Evolutionary conservation across 2,888 invertebrate genomes (phyloP), one percentile per base, ranked within the genome.

Genomic region (Netelia virgata): DNA sequence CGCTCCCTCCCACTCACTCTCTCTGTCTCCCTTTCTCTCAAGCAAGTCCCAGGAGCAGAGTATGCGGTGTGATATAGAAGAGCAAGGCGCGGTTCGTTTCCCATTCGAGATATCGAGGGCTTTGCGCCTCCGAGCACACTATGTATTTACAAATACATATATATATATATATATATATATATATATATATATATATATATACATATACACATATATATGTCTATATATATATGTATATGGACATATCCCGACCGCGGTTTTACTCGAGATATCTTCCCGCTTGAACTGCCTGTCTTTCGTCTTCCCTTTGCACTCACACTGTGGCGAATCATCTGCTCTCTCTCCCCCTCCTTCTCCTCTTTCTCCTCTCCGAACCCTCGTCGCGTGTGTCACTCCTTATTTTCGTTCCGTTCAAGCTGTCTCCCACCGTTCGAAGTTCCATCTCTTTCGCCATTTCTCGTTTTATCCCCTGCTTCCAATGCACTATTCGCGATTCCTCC

Each of bases 91-190:
- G 68, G 74, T 85, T 83, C 83, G 63, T 83, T 83, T 83, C 72
- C 81, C 84, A 85, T 83, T 76, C 74, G 74, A 55, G 59, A 85
- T 84, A 83, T 86, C 82, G 83, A 77, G 36, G 61, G 70, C 63
- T 81, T 63, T 69, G 81, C 68, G 81, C 74, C 69, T 75, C 74
- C 43, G 50, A 16, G 63, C 47, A 59, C 61, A n/a, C 61, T 55
- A 61, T 14, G 23, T n/a, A 63, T 28, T 50, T 47, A 47, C 11
- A 43, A 2, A 43, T 43, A 43, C 3, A 43, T 43, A 43, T 43
- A 43, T 43, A 3, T 43, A 43, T 43, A 43, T 43, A 8, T 43
- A 43, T n/a, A n/a, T n/a, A n/a, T n/a, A n/a, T n/a, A n/a, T n/a
- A n/a, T n/a, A n/a, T n/a, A n/a, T n/a, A n/a, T n/a, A n/a, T n/a